These are phyloP conservation scores for Megalurothrips usitatus DNA, from an alignment of 2,888 invertebrate species.

Conservation along the genomic window DNA sequence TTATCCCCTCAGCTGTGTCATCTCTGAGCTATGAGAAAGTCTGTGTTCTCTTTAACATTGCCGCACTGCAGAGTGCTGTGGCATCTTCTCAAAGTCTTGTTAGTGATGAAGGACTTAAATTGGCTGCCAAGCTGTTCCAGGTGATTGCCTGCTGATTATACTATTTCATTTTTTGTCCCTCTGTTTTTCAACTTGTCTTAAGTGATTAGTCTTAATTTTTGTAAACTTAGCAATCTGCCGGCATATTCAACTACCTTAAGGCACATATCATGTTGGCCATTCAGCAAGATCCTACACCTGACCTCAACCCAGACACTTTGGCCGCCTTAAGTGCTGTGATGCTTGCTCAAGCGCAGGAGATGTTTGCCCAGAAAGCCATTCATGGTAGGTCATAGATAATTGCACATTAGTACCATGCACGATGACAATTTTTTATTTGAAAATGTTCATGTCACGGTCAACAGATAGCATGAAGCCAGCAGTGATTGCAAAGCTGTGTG, in stretches of 20 bases:
- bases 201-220: conserved; percentile 32
- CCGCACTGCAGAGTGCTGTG: conserved; percentile 83
- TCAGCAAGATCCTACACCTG: conserved; percentile 93
- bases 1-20: conserved; percentile 64
- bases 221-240: conserved; percentile 70
- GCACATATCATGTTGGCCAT: conserved; percentile 72
- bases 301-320: conserved; percentile 88
- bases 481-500: conserved; percentile 85
- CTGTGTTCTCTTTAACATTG: conserved; percentile 94
- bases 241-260: conserved; percentile 83
- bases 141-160: conserved; percentile 46
- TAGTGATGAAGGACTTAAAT: conserved; percentile 88
- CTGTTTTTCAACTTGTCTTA: background rate
- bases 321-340: conserved; percentile 80
- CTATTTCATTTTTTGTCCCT: background rate
- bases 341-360: conserved; percentile 98
- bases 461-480: conserved; percentile 93
- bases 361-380: conserved; percentile 91
- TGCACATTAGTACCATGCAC: conserved; percentile 14
- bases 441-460: conserved; percentile 27
- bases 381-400: conserved; percentile 53
- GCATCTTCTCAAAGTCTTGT: conserved; percentile 81
- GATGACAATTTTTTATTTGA: conserved; percentile 29
- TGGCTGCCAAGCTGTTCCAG: conserved; percentile 88
- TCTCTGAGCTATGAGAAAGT: conserved; percentile 89